Conservation (phyloP, 92 coral and sea anemone genomes). For the Epizoanthus rinbou region DNA sequence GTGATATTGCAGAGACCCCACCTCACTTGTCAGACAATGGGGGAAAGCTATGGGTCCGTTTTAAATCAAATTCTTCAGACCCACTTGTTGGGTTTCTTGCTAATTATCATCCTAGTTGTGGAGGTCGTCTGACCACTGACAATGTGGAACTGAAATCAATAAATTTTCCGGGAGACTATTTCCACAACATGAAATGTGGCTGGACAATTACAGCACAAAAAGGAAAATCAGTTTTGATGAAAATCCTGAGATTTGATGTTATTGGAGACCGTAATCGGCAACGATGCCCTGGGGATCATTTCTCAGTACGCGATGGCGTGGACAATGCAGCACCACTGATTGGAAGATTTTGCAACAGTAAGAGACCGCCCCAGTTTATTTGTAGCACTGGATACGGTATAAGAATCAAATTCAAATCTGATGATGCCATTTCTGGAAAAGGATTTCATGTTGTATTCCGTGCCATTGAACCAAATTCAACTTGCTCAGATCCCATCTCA, state of each 20-base stretch:
- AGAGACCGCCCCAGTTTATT: conserved; percentile 67
- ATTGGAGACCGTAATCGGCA: conserved; percentile 63
- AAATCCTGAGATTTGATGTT: conserved; percentile 68
- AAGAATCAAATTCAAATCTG: conserved; percentile 65
- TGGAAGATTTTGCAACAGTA: conserved; percentile 79
- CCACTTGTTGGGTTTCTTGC: conserved; percentile 79
- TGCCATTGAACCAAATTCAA: conserved; percentile 56
- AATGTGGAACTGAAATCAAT: conserved; percentile 62
- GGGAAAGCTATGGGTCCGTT: conserved; percentile 80
- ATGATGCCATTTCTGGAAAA: conserved; percentile 69
- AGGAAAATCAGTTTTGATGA: conserved; percentile 70
- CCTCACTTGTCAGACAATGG: conserved; percentile 59
- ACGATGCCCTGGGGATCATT: conserved; percentile 73
- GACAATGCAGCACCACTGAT: conserved; percentile 56
- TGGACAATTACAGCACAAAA: conserved; percentile 76
- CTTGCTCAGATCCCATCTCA: conserved; percentile 59
- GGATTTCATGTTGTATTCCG: conserved; percentile 68
- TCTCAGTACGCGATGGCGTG: conserved; percentile 71
- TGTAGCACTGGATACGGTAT: conserved; percentile 68
- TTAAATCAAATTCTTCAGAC: conserved; percentile 77
- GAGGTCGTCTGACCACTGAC: conserved; percentile 53
- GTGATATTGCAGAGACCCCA: conserved; percentile 69
- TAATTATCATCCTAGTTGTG: conserved; percentile 69
- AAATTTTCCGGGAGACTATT: conserved; percentile 68
- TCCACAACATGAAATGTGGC: conserved; percentile 75